Conservation (phyloP, 37 sponge, comb jelly and placozoan species). For the Spongilla lacustris region DNA sequence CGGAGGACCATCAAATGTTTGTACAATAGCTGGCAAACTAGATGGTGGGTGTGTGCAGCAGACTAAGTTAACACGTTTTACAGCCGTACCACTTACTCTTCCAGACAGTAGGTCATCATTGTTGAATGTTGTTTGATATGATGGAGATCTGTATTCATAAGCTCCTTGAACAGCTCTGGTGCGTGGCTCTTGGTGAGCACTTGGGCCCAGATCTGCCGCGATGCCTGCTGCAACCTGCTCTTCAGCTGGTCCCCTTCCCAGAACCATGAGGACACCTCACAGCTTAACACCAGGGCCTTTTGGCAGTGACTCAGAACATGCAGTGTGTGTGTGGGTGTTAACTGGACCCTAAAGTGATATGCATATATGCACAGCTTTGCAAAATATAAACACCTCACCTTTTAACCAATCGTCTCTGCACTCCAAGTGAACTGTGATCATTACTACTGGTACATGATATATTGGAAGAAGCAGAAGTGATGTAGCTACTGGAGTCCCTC, state of each 20-base stretch:
- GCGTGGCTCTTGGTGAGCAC: background rate
- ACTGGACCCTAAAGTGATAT: constrained; percentile 4
- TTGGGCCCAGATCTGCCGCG: constrained; percentile 27
- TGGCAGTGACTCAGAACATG: constrained; percentile 25
- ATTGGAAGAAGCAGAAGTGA: too few species aligned
- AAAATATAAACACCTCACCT: background rate
- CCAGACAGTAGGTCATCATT: constrained; percentile 28
- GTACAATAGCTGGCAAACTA: constrained; percentile 32
- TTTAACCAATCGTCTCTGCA: background rate
- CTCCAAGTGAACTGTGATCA: background rate
- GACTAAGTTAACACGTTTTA: too few species aligned
- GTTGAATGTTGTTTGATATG: background rate
- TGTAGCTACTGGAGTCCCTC: too few species aligned
- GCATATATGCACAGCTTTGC: background rate
- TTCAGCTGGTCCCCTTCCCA: constrained; percentile 50
- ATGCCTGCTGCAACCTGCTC: constrained; percentile 11
- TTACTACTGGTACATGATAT: too few species aligned
- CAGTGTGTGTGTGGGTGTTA: constrained; percentile 27
- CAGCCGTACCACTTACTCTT: constrained; percentile 52
- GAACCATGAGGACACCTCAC: constrained; percentile 51
- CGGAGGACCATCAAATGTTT: constrained; percentile 10
- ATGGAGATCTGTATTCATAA: background rate
- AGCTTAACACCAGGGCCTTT: constrained; percentile 23
- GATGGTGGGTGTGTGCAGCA: constrained; percentile 1
- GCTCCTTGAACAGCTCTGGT: constrained; percentile 17